phyloP scores from a whole-genome alignment of 2,888 invertebrate species.

The Steromphala cineraria region DNA sequence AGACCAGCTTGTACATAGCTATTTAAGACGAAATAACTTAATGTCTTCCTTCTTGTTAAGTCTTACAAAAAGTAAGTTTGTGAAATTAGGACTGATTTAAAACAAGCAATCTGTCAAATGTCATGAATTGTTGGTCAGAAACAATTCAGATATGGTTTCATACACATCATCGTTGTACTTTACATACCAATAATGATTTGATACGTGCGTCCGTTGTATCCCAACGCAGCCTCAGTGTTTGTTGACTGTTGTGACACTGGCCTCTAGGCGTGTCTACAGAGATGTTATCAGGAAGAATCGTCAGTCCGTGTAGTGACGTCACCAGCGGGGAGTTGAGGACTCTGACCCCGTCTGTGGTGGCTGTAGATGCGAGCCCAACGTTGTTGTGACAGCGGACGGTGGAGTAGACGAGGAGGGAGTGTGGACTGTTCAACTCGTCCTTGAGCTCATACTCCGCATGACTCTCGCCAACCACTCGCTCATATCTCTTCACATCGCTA shows the following conservation, averaged over 20 bases:
- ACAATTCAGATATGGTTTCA: no score
- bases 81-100: no score
- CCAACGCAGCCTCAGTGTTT: slow-evolving; percentile 19
- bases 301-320: not conserved
- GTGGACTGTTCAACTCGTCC: not conserved
- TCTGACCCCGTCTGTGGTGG: slow-evolving; percentile 23
- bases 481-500: slow-evolving; percentile 9
- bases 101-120: no score
- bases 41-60: no score
- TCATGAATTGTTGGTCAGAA: no score
- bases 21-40: no score
- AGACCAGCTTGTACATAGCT: no score
- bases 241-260: not conserved
- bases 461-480: not conserved
- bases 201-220: not conserved
- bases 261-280: not conserved
- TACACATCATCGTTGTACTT: no score
- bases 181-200: no score
- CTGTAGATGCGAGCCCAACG: slow-evolving; percentile 16
- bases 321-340: not conserved
- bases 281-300: not conserved
- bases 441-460: not conserved
- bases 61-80: no score
- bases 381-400: slow-evolving; percentile 35
- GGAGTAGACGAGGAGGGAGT: slow-evolving; percentile 22